These are phyloP conservation scores for Pocillopora meandrina DNA, from an alignment of 92 coral and sea anemone genomes.

Conservation along the genomic window DNA sequence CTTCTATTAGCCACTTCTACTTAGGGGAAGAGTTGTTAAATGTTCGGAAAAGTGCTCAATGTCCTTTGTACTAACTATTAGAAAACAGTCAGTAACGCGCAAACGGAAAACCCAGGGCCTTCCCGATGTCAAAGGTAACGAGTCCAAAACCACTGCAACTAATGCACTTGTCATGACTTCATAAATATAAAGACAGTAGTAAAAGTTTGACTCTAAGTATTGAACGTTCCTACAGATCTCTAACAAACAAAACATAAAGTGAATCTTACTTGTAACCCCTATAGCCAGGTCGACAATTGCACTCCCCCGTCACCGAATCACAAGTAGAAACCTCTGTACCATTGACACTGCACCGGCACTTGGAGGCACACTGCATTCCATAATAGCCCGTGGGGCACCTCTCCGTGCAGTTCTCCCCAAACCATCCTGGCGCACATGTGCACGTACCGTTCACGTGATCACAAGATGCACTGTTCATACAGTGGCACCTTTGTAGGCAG, in stretches of 20 bases:
- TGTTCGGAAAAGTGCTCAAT: no score
- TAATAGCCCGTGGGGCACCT: slow-evolving; percentile 74
- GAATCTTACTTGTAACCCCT: slow-evolving; percentile 73
- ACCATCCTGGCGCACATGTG: slow-evolving; percentile 87
- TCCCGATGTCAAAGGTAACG: no score
- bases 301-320: slow-evolving; percentile 83
- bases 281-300: slow-evolving; percentile 82
- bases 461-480: slow-evolving; percentile 74
- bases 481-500: slow-evolving; percentile 74
- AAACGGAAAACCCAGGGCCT: no score
- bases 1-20: no score
- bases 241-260: neutral
- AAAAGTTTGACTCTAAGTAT: no score
- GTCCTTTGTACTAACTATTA: no score
- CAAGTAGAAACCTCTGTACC: slow-evolving; percentile 57
- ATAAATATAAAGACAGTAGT: no score
- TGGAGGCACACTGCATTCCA: slow-evolving; percentile 77
- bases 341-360: slow-evolving; percentile 72
- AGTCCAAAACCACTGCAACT: no score
- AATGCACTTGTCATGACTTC: no score
- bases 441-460: slow-evolving; percentile 85
- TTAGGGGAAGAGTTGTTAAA: no score
- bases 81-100: no score
- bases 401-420: slow-evolving; percentile 70
- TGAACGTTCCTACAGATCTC: no score